These are phyloP conservation scores for Oxyruncus cristatus DNA, from an alignment of 2,113 vertebrate species.

Conservation along the genomic window DNA sequence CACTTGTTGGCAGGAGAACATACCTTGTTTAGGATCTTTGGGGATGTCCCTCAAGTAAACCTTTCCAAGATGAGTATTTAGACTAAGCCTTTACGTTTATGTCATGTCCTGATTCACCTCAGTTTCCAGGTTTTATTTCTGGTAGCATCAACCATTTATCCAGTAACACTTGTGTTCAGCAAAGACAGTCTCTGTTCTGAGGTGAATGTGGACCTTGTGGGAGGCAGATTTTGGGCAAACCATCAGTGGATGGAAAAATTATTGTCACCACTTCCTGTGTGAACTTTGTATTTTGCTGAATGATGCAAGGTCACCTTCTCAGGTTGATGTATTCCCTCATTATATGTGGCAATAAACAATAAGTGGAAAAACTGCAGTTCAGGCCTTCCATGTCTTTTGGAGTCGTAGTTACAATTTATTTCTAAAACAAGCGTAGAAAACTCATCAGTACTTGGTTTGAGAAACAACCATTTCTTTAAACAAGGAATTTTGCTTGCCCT, in stretches of 20 bases:
- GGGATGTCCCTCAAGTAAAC: background rate
- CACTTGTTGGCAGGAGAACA: background rate
- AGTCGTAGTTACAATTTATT: background rate
- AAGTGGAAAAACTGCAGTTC: background rate
- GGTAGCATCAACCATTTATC: background rate
- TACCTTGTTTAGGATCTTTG: constrained; percentile 6
- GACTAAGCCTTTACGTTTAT: background rate
- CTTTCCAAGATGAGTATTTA: background rate
- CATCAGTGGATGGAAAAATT: background rate
- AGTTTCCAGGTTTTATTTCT: background rate
- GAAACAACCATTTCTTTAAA: background rate
- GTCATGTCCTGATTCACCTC: background rate
- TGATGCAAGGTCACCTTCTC: background rate
- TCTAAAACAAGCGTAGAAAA: background rate
- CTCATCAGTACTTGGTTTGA: background rate
- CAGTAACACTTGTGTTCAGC: background rate
- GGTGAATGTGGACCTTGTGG: background rate
- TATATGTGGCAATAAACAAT: background rate
- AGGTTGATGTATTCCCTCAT: background rate
- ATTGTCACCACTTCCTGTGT: background rate
- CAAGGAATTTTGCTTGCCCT: background rate
- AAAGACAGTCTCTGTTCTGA: background rate
- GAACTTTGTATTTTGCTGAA: background rate
- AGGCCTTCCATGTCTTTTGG: background rate
- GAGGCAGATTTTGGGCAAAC: background rate